Percentiles rank a stretch among this genome's conserved stretches.
Conservation (phyloP, 92 coral and sea anemone species). For the Zoanthus solanderi region DNA sequence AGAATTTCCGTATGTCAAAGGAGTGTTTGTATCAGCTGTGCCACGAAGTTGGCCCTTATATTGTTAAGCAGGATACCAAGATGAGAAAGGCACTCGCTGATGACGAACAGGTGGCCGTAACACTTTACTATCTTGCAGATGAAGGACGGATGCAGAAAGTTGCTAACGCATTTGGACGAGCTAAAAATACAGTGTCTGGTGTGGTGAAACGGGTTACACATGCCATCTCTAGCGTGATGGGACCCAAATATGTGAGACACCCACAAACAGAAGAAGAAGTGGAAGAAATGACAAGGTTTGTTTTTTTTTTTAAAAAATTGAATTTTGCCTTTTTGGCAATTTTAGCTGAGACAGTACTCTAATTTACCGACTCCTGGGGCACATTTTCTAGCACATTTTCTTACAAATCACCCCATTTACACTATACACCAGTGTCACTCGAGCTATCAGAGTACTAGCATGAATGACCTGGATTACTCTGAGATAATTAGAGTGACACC, state of each 20-base stretch:
- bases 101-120: conserved; percentile 10
- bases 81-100: conserved; percentile 1
- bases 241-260: neutral
- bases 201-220: neutral
- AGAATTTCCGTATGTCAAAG: neutral
- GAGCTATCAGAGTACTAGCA: neutral
- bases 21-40: conserved; percentile 6
- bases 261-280: conserved; percentile 3
- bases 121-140: conserved; percentile 19
- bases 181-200: conserved; percentile 11
- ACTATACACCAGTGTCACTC: conserved; percentile 3
- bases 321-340: neutral
- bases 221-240: neutral
- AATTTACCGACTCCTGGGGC: conserved; percentile 2
- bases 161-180: conserved; percentile 17
- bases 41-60: neutral
- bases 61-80: neutral
- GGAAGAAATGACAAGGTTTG: neutral
- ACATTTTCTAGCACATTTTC: conserved; percentile 1
- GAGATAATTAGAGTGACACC: neutral
- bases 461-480: conserved; percentile 3
- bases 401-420: neutral
- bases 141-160: conserved; percentile 25
- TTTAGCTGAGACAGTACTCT: neutral
- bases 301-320: neutral